Evolutionary conservation across 2,888 invertebrate genomes (phyloP).

Genomic region (Polia nebulosa): DNA sequence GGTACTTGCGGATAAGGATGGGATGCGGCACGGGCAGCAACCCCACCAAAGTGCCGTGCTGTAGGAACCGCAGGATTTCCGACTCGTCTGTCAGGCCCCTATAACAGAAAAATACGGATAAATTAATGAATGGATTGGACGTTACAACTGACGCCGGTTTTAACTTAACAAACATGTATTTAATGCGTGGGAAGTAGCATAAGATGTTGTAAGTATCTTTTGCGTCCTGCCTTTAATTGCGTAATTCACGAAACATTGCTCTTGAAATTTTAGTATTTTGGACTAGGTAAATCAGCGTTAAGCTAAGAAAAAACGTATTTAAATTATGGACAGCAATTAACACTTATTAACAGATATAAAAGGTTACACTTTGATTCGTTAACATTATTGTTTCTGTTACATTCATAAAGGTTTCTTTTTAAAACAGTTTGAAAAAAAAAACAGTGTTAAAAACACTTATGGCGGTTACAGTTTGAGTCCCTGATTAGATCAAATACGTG

Average conservation of each 20-base stretch:
- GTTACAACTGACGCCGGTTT: neutral
- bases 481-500: too few relatives aligned
- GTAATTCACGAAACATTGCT: neutral
- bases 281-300: neutral
- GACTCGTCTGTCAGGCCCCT: constrained; percentile 99
- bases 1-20: constrained; percentile 99
- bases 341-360: too few relatives aligned
- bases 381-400: too few relatives aligned
- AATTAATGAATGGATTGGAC: neutral
- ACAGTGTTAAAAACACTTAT: too few relatives aligned
- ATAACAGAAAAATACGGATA: fast-evolving
- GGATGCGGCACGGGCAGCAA: constrained; percentile 99
- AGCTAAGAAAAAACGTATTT: neutral
- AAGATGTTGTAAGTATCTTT: neutral
- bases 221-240: neutral
- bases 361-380: too few relatives aligned
- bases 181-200: neutral
- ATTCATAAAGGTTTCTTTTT: too few relatives aligned
- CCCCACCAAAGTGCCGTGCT: constrained; percentile 99
- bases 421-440: too few relatives aligned
- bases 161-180: neutral
- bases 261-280: neutral
- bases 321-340: neutral
- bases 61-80: constrained; percentile 99
- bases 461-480: too few relatives aligned